Percentiles rank a stretch among this genome's conserved stretches.
These are phyloP conservation scores for Polia nebulosa DNA, from an alignment of 2,888 invertebrate species.

Conservation along the genomic window DNA sequence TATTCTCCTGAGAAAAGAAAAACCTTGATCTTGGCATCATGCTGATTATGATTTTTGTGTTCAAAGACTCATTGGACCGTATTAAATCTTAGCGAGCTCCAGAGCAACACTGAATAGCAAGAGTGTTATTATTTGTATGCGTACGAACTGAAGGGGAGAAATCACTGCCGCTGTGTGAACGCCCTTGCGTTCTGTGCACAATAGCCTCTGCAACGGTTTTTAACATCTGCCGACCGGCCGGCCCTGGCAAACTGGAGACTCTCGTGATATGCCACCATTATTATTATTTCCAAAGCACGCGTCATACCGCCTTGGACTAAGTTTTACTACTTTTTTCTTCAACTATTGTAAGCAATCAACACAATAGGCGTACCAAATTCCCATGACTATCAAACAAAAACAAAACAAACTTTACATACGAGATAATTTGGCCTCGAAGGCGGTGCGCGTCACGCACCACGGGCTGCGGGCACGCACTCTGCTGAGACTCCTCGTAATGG, in stretches of 20 bases:
- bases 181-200: slow-evolving; percentile 82
- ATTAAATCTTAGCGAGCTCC: slow-evolving; percentile 44
- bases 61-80: slow-evolving; percentile 19
- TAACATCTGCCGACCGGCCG: slow-evolving; percentile 84
- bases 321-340: slow-evolving; percentile 67
- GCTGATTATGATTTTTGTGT: neutral
- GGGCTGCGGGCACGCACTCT: slow-evolving; percentile 75
- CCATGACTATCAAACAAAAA: slow-evolving; percentile 81
- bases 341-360: slow-evolving; percentile 70
- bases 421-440: slow-evolving; percentile 79
- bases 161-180: slow-evolving; percentile 80
- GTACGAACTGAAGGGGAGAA: slow-evolving; percentile 80
- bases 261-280: slow-evolving; percentile 76
- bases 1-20: slow-evolving; percentile 1
- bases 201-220: slow-evolving; percentile 89
- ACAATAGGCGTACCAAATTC: slow-evolving; percentile 76
- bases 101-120: slow-evolving; percentile 41
- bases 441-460: slow-evolving; percentile 81
- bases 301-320: slow-evolving; percentile 60
- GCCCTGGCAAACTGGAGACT: slow-evolving; percentile 55
- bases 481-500: slow-evolving; percentile 81
- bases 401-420: slow-evolving; percentile 73
- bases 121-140: slow-evolving; percentile 45
- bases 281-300: slow-evolving; percentile 68
- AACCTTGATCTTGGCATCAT: neutral